These are phyloP conservation scores for Neosilurus hyrtlii DNA, from an alignment of 2,797 vertebrate genomes.

Conservation along the genomic window DNA sequence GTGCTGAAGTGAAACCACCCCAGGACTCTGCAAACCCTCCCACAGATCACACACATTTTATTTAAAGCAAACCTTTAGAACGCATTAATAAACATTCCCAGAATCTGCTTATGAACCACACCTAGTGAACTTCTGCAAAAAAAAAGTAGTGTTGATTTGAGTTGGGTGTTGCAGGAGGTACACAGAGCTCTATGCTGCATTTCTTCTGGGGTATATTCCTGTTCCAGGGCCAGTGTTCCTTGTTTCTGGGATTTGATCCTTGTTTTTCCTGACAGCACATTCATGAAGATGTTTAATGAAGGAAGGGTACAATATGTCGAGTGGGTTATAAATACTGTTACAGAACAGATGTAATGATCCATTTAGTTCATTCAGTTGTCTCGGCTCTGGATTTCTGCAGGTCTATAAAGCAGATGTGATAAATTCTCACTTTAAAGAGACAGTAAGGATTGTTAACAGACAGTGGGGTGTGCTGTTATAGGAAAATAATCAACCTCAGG, in stretches of 20 bases:
- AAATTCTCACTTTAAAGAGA: not conserved
- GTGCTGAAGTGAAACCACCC: slow-evolving; percentile 49
- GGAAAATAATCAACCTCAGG: not conserved
- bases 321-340: not conserved
- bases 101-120: not conserved
- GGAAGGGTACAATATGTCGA: too few species aligned
- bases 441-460: not conserved
- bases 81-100: not conserved
- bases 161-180: not conserved
- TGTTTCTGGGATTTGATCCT: not conserved
- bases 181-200: not conserved
- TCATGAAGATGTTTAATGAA: not conserved
- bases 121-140: not conserved
- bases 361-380: not conserved
- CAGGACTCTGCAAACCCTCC: slow-evolving; percentile 29
- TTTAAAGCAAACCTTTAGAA: not conserved
- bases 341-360: not conserved
- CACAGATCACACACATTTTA: not conserved
- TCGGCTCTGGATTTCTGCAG: too few species aligned
- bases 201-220: not conserved
- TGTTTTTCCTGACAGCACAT: not conserved
- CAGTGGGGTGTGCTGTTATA: not conserved
- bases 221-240: not conserved
- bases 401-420: too few species aligned
- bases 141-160: not conserved